Evolutionary conservation across 2,797 vertebrate genomes (phyloP), one percentile per base, ranked within the genome.

Genomic region (Ctenopoma multispine): DNA sequence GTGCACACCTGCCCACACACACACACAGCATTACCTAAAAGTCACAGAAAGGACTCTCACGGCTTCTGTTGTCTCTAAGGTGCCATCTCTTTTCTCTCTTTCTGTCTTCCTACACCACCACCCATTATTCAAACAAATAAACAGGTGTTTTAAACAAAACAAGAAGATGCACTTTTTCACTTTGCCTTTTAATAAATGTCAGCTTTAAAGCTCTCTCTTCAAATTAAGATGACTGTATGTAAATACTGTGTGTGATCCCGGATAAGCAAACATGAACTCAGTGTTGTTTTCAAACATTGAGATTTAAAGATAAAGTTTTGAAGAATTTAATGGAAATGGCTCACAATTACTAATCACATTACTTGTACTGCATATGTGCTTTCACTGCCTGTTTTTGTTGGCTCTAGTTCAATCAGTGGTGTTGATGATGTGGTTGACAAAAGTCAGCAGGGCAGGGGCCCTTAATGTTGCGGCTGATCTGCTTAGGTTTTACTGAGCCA

Each of bases 1-100:
- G 38, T 12, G 3, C 0, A 2, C 23, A 43, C 12, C 11, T 14
- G 13, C 38, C 17, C 44, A 10, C 46, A 47, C 44, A 29, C 14
- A 38, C 5, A 51, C 29, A 41, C 48, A 54, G 29, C 9, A 68
- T 43, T 55, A 69, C 63, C 58, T 57, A 56, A 83, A 87, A 77
- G 85, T 89, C 80, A 86, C 46, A 47, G 31, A 58, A 81, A 88
- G 70, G 65, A 51, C 61, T 60, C 38, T 68, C 10, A 15, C 15
- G 58, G 43, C 50, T 50, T 53, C 48, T 38, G 57, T 81, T n/a
- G n/a, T 43, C 20, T 61, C 5, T 48, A 13, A 51, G 1, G 40
- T 61, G 47, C 3, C 20, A 1, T 75, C 71, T 84, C 27, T 48
- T 48, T 31, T 60, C 36, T 63, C 58, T 62, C 46, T 27, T 63